phyloP scores from a whole-genome alignment of 2,888 invertebrate genomes.

The Ichneumon xanthorius region DNA sequence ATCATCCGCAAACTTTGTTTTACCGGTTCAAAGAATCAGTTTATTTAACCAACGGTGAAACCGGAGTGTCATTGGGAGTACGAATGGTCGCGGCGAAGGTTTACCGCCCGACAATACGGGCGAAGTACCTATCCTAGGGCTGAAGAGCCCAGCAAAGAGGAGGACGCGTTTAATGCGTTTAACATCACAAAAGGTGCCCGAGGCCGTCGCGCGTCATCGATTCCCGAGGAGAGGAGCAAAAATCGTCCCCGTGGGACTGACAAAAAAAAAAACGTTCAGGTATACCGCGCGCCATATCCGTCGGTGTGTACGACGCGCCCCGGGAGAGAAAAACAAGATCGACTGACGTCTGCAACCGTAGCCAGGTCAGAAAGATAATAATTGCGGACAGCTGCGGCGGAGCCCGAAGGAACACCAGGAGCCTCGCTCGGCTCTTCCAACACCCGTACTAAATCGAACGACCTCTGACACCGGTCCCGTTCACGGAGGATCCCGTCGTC shows the following conservation, averaged over 20 bases:
- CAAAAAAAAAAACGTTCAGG: constrained; percentile 56
- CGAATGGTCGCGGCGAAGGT: constrained; percentile 53
- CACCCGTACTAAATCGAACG: constrained; percentile 63
- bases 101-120: constrained; percentile 44
- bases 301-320: constrained; percentile 40
- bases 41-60: constrained; percentile 20
- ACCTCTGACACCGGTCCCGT: constrained; percentile 53
- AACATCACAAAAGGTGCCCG: constrained; percentile 80
- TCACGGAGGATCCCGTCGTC: constrained; percentile 58
- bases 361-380: constrained; percentile 79
- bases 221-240: constrained; percentile 74
- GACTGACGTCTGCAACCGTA: constrained; percentile 57
- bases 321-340: constrained; percentile 43
- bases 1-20: background rate
- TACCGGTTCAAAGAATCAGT: background rate
- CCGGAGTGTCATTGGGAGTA: constrained; percentile 49
- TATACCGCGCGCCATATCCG: constrained; percentile 15
- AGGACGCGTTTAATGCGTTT: constrained; percentile 80
- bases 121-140: constrained; percentile 25
- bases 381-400: constrained; percentile 81
- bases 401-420: constrained; percentile 72
- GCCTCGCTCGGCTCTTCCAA: constrained; percentile 60
- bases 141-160: constrained; percentile 25
- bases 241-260: constrained; percentile 70
- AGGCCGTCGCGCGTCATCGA: constrained; percentile 81